phyloP scores from a whole-genome alignment of 2,888 invertebrate species.

The Cylindroiulus punctatus region DNA sequence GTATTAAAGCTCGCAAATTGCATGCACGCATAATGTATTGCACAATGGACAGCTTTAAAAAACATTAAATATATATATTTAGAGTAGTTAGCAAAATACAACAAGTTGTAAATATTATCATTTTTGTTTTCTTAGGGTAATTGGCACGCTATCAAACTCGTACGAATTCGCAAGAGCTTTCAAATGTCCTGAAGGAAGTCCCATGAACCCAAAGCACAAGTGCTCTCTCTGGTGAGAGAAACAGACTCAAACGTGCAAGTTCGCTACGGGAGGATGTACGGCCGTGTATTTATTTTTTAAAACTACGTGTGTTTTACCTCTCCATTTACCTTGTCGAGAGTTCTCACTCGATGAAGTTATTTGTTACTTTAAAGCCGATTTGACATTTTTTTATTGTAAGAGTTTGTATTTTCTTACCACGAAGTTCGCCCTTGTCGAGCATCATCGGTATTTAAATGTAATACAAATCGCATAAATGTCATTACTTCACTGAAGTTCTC shows the following conservation, averaged over 20 bases:
- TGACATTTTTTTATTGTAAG: background rate
- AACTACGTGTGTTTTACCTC: background rate
- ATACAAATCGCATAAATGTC: background rate
- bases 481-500: background rate
- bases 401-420: background rate
- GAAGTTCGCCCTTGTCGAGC: background rate
- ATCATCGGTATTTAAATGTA: background rate
- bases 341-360: background rate
- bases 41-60: no score
- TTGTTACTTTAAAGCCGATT: background rate
- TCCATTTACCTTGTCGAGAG: background rate
- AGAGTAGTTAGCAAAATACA: no score
- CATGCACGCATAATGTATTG: no score
- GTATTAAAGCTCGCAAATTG: no score
- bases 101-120: no score
- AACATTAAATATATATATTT: no score
- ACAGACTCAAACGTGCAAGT: background rate
- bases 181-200: constrained; percentile 75
- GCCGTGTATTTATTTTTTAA: background rate
- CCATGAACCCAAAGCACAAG: constrained; percentile 80
- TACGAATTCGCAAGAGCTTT: constrained; percentile 80
- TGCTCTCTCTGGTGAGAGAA: constrained; percentile 72
- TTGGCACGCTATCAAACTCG: constrained; percentile 81
- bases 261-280: background rate
- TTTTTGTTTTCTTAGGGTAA: constrained; percentile 71